A percentile compares a stretch with the other conserved stretches of the same genome.
phyloP scores from a whole-genome alignment of 2,888 invertebrate genomes.

The Uropetala carovei region DNA sequence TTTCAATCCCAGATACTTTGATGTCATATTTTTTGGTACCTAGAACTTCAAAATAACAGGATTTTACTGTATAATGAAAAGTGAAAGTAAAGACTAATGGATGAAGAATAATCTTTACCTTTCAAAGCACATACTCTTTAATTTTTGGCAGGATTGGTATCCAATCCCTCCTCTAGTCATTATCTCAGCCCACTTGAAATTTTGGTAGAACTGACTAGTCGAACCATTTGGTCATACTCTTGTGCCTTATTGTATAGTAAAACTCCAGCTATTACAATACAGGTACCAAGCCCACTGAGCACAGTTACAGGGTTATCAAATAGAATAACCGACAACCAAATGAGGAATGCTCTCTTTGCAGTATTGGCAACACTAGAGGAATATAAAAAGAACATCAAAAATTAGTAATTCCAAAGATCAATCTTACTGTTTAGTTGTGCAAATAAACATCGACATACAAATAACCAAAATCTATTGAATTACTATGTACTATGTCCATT shows the following conservation, averaged over 20 bases:
- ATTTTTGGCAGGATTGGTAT: slow-evolving; percentile 15
- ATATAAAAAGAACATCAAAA: background rate
- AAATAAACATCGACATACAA: background rate
- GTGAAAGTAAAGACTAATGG: background rate
- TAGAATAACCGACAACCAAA: slow-evolving; percentile 85
- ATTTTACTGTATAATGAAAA: background rate
- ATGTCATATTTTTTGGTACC: too few species aligned
- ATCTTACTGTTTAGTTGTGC: background rate
- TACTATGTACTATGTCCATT: too few species aligned
- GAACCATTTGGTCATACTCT: slow-evolving; percentile 47
- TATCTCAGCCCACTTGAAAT: slow-evolving; percentile 56
- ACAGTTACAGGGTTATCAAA: slow-evolving; percentile 86
- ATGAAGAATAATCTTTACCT: background rate
- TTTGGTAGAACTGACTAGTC: slow-evolving; percentile 46
- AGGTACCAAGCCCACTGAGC: slow-evolving; percentile 84
- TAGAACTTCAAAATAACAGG: too few species aligned
- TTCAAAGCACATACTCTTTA: slow-evolving; percentile 21
- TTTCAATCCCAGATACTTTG: too few species aligned
- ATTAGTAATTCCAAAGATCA: background rate
- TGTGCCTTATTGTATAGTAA: slow-evolving; percentile 84
- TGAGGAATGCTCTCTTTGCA: slow-evolving; percentile 86
- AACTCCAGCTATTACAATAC: slow-evolving; percentile 84
- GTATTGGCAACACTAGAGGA: slow-evolving; percentile 85
- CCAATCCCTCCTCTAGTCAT: slow-evolving; percentile 37
- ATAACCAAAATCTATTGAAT: too few species aligned